Percentiles rank a stretch among this genome's conserved stretches.
These are phyloP conservation scores for Corythaixoides concolor DNA, from an alignment of 2,113 vertebrate genomes.

Conservation along the genomic window DNA sequence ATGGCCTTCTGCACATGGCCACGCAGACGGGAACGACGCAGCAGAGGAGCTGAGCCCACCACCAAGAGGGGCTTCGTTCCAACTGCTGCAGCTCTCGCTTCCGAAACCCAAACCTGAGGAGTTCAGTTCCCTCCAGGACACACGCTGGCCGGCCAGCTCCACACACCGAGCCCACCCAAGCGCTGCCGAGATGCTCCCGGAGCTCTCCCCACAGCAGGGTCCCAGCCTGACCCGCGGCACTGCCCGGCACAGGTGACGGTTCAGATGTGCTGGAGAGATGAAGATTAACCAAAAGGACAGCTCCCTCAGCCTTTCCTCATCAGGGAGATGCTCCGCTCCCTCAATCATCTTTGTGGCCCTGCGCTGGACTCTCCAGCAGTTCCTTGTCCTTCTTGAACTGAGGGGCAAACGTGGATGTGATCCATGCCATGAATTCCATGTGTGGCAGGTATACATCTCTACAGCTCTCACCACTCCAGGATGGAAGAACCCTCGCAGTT, in stretches of 20 bases:
- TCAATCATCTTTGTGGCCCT: no score
- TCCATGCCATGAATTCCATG: neutral
- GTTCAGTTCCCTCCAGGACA: neutral
- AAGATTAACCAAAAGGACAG: neutral
- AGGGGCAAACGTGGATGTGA: no score
- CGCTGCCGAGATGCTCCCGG: no score
- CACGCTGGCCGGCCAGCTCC: neutral
- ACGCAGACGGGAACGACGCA: accelerated
- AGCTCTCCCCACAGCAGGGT: no score
- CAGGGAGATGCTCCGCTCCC: no score
- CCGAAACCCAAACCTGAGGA: neutral
- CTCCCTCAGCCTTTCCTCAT: no score
- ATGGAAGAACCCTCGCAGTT: accelerated
- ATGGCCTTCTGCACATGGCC: no score
- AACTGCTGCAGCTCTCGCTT: neutral
- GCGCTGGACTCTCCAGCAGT: no score
- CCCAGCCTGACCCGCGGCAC: neutral
- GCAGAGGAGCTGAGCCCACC: neutral
- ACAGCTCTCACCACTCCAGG: neutral
- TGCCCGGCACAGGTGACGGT: neutral
- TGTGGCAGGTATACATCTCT: accelerated
- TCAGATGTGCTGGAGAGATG: neutral
- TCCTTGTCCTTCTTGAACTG: no score
- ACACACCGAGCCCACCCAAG: no score
- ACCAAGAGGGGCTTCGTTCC: neutral